These are phyloP conservation scores for Tipula confusa DNA, from an alignment of 2,888 invertebrate species.

Conservation along the genomic window DNA sequence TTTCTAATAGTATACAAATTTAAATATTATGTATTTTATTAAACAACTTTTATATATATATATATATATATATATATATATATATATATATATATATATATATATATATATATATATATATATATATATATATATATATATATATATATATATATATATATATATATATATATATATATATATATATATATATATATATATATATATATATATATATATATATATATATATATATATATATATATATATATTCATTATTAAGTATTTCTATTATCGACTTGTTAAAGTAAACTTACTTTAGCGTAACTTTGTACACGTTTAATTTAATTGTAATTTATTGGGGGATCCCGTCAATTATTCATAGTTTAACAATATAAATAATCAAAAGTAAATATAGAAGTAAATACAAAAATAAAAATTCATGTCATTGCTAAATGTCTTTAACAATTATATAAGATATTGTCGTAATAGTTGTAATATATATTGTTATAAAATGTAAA, in stretches of 20 bases:
- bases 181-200: no score
- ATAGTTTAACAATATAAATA: slow-evolving; percentile 16
- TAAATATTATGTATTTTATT: no score
- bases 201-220: no score
- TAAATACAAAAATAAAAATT: neutral
- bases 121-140: neutral
- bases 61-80: neutral
- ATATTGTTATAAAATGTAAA: no score
- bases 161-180: neutral
- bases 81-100: neutral
- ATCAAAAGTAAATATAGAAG: neutral
- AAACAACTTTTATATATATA: neutral
- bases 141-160: neutral
- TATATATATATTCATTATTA: neutral
- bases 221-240: neutral
- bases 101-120: neutral
- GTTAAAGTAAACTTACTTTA: neutral
- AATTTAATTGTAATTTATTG: neutral
- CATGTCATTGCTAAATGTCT: slow-evolving; percentile 3
- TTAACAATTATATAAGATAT: neutral
- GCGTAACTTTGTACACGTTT: neutral
- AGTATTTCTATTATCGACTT: neutral
- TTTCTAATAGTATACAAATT: neutral
- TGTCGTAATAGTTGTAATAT: neutral
- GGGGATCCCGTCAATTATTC: slow-evolving; percentile 12